phyloP scores from a whole-genome alignment of 2,888 invertebrate species.

The Troides helena region DNA sequence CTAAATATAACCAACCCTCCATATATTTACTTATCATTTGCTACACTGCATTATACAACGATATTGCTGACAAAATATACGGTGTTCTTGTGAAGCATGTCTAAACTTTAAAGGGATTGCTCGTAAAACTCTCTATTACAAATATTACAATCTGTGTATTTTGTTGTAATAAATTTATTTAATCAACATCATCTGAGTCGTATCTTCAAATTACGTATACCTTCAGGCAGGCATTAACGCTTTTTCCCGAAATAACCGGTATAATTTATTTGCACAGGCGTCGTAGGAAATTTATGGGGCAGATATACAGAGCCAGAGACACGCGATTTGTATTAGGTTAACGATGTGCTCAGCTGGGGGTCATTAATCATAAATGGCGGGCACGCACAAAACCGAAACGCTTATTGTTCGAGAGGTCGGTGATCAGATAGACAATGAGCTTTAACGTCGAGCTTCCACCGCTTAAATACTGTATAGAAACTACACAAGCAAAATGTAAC shows the following conservation, averaged over 20 bases:
- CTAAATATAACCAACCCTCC: background rate
- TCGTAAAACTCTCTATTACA: no score
- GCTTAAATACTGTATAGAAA: background rate
- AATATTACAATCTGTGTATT: no score
- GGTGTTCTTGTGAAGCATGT: no score
- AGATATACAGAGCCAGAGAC: background rate
- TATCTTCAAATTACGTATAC: background rate
- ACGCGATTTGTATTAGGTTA: conserved; percentile 2
- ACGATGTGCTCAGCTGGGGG: conserved; percentile 1
- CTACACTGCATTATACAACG: no score
- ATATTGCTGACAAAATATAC: no score
- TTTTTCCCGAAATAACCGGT: background rate
- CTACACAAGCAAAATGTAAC: background rate
- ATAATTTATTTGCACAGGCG: conserved; percentile 1
- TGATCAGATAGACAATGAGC: conserved; percentile 1
- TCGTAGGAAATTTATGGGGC: conserved; percentile 1
- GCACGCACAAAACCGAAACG: conserved; percentile 1
- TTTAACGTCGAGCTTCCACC: background rate
- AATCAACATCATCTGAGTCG: background rate
- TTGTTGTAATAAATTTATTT: no score
- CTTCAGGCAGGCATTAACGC: background rate
- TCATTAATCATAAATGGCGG: conserved; percentile 1
- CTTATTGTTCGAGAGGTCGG: conserved; percentile 1
- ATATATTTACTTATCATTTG: no score
- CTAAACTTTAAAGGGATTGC: no score